Conservation (phyloP, 2,888 invertebrate genomes). For the Eretmocerus hayati region DNA sequence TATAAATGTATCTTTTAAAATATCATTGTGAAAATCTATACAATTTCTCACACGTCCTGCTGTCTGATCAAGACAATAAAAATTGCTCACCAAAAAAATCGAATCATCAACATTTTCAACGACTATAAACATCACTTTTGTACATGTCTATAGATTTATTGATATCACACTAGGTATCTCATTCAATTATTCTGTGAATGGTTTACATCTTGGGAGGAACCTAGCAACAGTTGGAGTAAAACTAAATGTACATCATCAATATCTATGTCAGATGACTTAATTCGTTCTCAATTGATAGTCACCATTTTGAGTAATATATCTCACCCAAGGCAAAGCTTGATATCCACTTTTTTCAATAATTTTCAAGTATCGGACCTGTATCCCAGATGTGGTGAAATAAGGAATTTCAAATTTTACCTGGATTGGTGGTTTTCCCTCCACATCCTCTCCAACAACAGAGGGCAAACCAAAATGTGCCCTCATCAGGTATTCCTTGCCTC, state of each 20-base stretch:
- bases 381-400: constrained; percentile 97
- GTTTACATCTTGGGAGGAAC: no score
- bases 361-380: constrained; percentile 92
- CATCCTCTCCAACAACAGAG: constrained; percentile 88
- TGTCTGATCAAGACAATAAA: constrained; percentile 14
- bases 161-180: not conserved
- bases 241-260: no score
- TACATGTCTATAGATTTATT: not conserved
- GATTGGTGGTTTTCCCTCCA: constrained; percentile 94
- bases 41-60: no score
- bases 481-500: constrained; percentile 97
- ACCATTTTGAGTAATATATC: constrained; percentile 99
- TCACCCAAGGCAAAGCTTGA: constrained; percentile 96
- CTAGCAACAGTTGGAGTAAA: no score
- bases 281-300: constrained; percentile 96
- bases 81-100: constrained; percentile 7
- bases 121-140: constrained; percentile 14
- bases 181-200: constrained; percentile 11
- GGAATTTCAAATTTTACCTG: constrained; percentile 99
- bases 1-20: constrained; percentile 8
- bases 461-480: constrained; percentile 96
- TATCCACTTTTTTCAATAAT: constrained; percentile 99
- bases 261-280: constrained; percentile 39
- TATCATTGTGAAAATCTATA: no score
- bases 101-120: constrained; percentile 4